These are phyloP conservation scores for Charaxes varanes DNA, from an alignment of 1,140 invertebrate species.

Conservation along the genomic window DNA sequence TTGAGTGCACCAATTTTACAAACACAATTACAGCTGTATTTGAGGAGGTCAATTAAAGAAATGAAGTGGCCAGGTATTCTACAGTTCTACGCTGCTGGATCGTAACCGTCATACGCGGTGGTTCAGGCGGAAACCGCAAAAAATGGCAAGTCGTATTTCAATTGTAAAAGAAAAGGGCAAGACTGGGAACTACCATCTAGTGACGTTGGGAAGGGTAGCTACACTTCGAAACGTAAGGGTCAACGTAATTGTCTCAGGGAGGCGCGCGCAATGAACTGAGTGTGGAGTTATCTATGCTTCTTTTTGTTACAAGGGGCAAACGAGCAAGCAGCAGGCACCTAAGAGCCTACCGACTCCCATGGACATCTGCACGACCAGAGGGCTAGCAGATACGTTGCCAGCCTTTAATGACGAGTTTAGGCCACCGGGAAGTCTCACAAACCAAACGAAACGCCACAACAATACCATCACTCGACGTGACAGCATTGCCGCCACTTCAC, in stretches of 20 bases:
- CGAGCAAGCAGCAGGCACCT: too few relatives aligned
- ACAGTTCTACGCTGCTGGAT: slow-evolving; percentile 48
- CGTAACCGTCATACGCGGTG: slow-evolving; percentile 62
- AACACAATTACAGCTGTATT: neutral
- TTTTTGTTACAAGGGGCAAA: too few relatives aligned
- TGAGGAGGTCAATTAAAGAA: neutral
- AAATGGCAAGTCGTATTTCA: slow-evolving; percentile 55
- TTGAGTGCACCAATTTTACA: neutral
- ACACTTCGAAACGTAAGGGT: slow-evolving; percentile 22
- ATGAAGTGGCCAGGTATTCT: slow-evolving; percentile 14
- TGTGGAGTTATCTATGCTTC: too few relatives aligned
- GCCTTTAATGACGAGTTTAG: too few relatives aligned
- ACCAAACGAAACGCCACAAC: too few relatives aligned
- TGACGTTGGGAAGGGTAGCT: slow-evolving; percentile 26
- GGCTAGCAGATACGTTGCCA: too few relatives aligned
- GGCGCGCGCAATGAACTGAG: too few relatives aligned
- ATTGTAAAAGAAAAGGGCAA: slow-evolving; percentile 38
- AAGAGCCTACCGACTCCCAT: too few relatives aligned
- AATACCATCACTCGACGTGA: too few relatives aligned
- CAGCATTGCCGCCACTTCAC: too few relatives aligned
- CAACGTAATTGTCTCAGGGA: slow-evolving; percentile 21
- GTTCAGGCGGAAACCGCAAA: slow-evolving; percentile 66
- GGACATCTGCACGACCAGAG: too few relatives aligned
- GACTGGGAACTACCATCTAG: slow-evolving; percentile 26
- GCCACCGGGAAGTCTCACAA: too few relatives aligned